Percentiles rank a stretch among this genome's conserved stretches.
These are phyloP conservation scores for Chlorodrepanis virens DNA, from an alignment of 2,113 vertebrate genomes.

Conservation along the genomic window DNA sequence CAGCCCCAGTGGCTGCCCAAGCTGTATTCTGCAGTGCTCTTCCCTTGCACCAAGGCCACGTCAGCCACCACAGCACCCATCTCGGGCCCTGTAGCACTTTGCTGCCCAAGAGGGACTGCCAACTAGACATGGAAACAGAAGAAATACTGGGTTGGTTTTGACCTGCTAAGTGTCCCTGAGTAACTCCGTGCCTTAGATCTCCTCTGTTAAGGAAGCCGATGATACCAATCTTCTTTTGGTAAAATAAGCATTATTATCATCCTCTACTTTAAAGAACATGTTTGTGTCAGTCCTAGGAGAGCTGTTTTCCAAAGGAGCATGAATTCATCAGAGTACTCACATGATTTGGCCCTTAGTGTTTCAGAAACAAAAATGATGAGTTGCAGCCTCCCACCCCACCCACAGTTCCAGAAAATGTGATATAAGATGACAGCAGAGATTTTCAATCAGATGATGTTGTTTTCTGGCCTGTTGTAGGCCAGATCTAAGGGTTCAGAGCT, in stretches of 20 bases:
- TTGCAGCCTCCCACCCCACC: neutral
- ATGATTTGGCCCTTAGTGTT: neutral
- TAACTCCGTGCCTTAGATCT: neutral
- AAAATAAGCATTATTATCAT: neutral
- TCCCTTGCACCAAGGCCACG: neutral
- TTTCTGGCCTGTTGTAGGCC: neutral
- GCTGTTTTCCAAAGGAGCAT: neutral
- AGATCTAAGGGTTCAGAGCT: neutral
- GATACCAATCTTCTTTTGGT: neutral
- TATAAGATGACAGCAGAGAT: neutral
- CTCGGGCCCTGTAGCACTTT: neutral
- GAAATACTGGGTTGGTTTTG: neutral
- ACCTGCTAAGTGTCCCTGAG: neutral
- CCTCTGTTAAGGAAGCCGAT: neutral
- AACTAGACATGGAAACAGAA: neutral
- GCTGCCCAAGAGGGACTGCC: neutral
- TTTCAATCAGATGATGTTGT: neutral
- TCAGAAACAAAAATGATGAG: constrained; percentile 19
- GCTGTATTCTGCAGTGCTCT: neutral
- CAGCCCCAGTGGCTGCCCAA: neutral
- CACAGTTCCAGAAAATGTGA: neutral
- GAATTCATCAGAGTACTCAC: constrained; percentile 6
- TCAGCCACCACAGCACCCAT: neutral
- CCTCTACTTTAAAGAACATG: neutral
- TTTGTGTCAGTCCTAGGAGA: neutral